Conservation (phyloP, 2,888 invertebrate genomes). For the Drosophila niveifrons region DNA sequence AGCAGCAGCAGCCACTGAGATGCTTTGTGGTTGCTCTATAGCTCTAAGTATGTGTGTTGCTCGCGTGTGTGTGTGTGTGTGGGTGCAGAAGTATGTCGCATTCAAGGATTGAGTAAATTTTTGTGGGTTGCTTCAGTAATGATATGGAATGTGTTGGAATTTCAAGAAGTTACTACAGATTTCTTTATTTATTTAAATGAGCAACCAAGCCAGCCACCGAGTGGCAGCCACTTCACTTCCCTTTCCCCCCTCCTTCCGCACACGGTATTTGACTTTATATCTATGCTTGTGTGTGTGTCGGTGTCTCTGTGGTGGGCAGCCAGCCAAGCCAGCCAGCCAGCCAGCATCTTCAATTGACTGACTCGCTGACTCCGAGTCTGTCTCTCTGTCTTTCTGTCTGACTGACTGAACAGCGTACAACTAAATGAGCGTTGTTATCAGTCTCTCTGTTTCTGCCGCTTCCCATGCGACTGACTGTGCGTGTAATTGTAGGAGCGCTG, state of each 20-base stretch:
- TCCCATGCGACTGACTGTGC: constrained; percentile 67
- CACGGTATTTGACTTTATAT: constrained; percentile 46
- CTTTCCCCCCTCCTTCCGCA: constrained; percentile 4
- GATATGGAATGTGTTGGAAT: constrained; percentile 83
- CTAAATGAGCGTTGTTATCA: constrained; percentile 78
- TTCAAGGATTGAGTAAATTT: constrained; percentile 82
- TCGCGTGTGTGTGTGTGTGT: constrained; percentile 22
- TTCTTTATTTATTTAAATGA: constrained; percentile 83
- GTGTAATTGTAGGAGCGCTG: constrained; percentile 74
- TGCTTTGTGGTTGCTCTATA: constrained; percentile 64
- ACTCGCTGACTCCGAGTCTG: constrained; percentile 50
- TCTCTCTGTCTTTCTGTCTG: constrained; percentile 46
- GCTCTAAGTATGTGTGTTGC: constrained; percentile 40
- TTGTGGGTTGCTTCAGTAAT: constrained; percentile 81
- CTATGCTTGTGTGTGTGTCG: constrained; percentile 19
- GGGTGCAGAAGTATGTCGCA: constrained; percentile 63
- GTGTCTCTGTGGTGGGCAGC: constrained; percentile 39
- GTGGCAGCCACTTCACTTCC: constrained; percentile 15
- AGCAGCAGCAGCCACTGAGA: constrained; percentile 49
- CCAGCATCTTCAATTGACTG: constrained; percentile 77
- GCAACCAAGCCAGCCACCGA: constrained; percentile 62
- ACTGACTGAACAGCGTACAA: constrained; percentile 62
- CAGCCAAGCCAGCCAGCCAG: constrained; percentile 56
- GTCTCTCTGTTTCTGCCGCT: constrained; percentile 37
- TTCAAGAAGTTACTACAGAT: constrained; percentile 82